Percentiles rank a stretch among this genome's conserved stretches.
phyloP scores from a whole-genome alignment of 1,140 invertebrate species.

The Drosophila obscura region DNA sequence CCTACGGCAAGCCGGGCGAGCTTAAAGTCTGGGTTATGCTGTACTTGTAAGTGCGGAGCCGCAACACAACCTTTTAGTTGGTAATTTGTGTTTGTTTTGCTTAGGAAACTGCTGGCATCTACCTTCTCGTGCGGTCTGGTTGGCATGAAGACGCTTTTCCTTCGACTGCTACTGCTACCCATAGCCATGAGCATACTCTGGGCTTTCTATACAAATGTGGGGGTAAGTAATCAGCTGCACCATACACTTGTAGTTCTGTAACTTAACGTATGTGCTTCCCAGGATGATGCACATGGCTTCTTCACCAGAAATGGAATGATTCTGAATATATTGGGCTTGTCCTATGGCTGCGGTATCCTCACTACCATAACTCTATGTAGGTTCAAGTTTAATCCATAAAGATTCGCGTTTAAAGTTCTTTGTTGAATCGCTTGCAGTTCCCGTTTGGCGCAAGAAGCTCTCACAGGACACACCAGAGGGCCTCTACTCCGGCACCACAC shows the following conservation, averaged over 20 bases:
- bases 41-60: conserved; percentile 87
- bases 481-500: conserved; percentile 92
- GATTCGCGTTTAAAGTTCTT: background rate
- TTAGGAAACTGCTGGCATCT: conserved; percentile 89
- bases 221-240: conserved; percentile 83
- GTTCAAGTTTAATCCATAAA: conserved; percentile 48
- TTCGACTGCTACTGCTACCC: conserved; percentile 90
- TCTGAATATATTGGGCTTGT: conserved; percentile 90
- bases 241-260: background rate
- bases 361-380: conserved; percentile 92
- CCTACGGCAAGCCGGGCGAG: conserved; percentile 89
- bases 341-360: conserved; percentile 92
- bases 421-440: conserved; percentile 86
- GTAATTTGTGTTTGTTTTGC: conserved; percentile 41
- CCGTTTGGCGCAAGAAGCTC: conserved; percentile 92
- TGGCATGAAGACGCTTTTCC: conserved; percentile 89
- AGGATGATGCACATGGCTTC: conserved; percentile 90
- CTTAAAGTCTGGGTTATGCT: conserved; percentile 90
- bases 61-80: background rate
- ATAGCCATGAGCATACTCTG: conserved; percentile 91
- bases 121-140: conserved; percentile 90
- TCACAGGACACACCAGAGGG: conserved; percentile 95
- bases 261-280: conserved; percentile 17
- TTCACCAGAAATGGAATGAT: conserved; percentile 91
- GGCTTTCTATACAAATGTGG: conserved; percentile 90